These are phyloP conservation scores for Lochmaea capreae DNA, from an alignment of 2,888 invertebrate genomes.

Conservation along the genomic window DNA sequence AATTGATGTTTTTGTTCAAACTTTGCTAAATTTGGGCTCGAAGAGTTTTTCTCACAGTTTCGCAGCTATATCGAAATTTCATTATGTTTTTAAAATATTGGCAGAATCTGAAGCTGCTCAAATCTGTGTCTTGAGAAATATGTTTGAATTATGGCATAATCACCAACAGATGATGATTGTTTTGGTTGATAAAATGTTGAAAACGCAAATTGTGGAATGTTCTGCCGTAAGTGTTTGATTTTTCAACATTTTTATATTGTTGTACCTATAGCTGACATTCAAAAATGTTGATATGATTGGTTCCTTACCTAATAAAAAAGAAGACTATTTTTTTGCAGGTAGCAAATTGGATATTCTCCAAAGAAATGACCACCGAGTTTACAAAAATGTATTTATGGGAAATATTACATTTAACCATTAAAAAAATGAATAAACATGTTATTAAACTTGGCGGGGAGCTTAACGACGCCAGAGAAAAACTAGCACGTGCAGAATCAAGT, in stretches of 20 bases:
- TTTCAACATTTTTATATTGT: too few species aligned
- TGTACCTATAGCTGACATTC: too few species aligned
- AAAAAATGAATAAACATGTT: slow-evolving; percentile 97
- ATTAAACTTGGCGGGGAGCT: slow-evolving; percentile 85
- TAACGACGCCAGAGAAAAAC: slow-evolving; percentile 85
- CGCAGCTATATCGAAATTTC: slow-evolving; percentile 97
- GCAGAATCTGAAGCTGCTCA: slow-evolving; percentile 97
- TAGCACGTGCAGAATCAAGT: slow-evolving; percentile 85
- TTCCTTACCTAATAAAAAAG: too few species aligned
- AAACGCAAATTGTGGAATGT: slow-evolving; percentile 97
- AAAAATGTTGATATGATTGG: too few species aligned
- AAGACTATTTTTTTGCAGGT: slow-evolving; percentile 60
- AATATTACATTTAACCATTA: slow-evolving; percentile 93
- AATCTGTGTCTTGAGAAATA: slow-evolving; percentile 89
- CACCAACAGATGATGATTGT: slow-evolving; percentile 98
- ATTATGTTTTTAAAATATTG: slow-evolving; percentile 89
- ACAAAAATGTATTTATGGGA: slow-evolving; percentile 97
- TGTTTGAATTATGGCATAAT: slow-evolving; percentile 95
- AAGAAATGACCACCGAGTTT: slow-evolving; percentile 91
- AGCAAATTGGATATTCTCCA: slow-evolving; percentile 97
- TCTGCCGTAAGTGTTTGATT: slow-evolving; percentile 73
- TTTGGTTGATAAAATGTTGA: slow-evolving; percentile 95
- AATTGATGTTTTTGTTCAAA: slow-evolving; percentile 98
- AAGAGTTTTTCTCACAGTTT: slow-evolving; percentile 99
- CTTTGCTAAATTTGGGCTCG: slow-evolving; percentile 90